Conservation (phyloP, 2,113 vertebrate species). For the rat (Rattus norvegicus) region DNA sequence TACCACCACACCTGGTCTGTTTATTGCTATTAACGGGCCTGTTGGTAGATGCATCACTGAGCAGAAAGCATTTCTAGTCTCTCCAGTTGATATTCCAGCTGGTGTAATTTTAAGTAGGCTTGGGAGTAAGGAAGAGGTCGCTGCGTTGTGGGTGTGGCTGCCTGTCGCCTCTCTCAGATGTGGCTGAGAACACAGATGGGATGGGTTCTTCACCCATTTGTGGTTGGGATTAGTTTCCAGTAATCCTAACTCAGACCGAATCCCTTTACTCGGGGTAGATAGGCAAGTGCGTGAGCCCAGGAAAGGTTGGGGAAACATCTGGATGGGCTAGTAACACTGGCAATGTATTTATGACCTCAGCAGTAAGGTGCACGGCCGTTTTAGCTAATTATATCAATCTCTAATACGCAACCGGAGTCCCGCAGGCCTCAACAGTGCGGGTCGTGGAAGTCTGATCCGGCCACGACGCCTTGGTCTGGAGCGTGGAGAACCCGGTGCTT, state of each 20-base stretch:
- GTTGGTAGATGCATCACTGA: neutral
- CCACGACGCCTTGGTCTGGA: neutral
- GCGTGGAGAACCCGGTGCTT: neutral
- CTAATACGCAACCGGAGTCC: neutral
- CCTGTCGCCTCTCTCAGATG: neutral
- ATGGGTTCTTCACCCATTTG: neutral
- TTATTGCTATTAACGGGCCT: neutral
- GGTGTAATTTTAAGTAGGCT: neutral
- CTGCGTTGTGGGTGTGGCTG: no score
- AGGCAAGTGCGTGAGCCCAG: neutral
- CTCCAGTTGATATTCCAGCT: neutral
- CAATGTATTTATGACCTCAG: neutral
- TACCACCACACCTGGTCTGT: neutral
- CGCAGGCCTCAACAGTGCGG: neutral
- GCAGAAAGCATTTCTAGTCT: neutral
- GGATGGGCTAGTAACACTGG: neutral
- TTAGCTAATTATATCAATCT: constrained; percentile 2
- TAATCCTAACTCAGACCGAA: neutral
- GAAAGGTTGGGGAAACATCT: neutral
- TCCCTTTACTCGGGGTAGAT: neutral
- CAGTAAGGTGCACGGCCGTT: neutral
- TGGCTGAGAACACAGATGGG: neutral
- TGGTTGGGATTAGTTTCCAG: neutral
- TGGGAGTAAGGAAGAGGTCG: neutral
- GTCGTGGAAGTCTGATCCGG: neutral